Evolutionary conservation across 2,113 vertebrate genomes (phyloP), one percentile per base, ranked within the genome.

Genomic region (Planiliza haematocheilus): DNA sequence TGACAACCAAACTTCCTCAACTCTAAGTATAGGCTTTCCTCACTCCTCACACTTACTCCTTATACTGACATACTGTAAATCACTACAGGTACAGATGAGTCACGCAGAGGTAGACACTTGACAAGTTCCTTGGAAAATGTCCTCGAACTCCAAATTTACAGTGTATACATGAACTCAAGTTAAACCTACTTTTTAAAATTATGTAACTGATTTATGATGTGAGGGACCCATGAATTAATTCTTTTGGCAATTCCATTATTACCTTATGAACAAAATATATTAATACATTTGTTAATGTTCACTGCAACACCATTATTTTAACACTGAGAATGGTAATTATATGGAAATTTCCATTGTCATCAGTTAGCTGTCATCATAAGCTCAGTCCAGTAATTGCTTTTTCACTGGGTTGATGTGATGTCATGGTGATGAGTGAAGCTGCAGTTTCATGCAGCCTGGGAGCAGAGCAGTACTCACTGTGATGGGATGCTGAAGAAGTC

Each of bases 301-400:
- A 58, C 45, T 0, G 36, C 7, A 17, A 30, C 12, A 1, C 7
- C 13, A n/a, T 69, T 43, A 56, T 37, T 74, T 76, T 16, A 34
- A 61, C 73, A 71, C 43, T 53, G n/a, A 67, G 74, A 80, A 61
- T 60, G 36, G 30, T 81, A 90, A 91, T 89, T 85, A 81, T 43
- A 53, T 48, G 55, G 34, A 82, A 70, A 88, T 71, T 86, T 69
- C 30, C 30, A 80, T 88, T 88, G 74, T 74, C 56, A 91, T 91
- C 87, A 84, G 78, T 86, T 74, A 18, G 75, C 82, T 72, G 79
- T 85, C 83, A 77, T 74, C 63, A 58, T 11, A 55, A 52, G 48
- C 57, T 73, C 13, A 24, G 69, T 36, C 56, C 65, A 70, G 60
- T 88, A 88, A 91, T 77, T 67, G 55, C 53, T 80, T 88, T 79